These are phyloP conservation scores for Coluber constrictor DNA, from an alignment of 2,797 vertebrate genomes.

Conservation along the genomic window DNA sequence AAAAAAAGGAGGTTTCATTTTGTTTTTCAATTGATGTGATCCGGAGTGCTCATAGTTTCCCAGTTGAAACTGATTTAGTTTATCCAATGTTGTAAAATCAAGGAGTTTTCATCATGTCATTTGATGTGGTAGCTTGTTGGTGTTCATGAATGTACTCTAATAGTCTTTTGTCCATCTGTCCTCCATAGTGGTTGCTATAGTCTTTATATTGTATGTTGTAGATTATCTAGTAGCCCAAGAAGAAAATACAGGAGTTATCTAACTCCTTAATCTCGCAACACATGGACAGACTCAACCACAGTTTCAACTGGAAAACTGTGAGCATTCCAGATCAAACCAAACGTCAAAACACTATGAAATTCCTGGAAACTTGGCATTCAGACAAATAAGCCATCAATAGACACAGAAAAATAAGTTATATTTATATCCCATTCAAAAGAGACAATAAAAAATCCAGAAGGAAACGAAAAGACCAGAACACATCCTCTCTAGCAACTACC, in stretches of 20 bases:
- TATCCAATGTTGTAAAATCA: neutral
- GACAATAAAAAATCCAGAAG: neutral
- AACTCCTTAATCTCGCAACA: neutral
- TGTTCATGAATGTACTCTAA: neutral
- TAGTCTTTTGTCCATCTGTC: neutral
- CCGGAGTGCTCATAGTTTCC: neutral
- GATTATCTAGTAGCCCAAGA: neutral
- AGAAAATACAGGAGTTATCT: neutral
- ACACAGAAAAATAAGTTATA: neutral
- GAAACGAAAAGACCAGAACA: neutral
- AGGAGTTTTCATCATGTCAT: neutral
- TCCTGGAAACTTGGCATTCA: neutral
- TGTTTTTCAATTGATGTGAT: neutral
- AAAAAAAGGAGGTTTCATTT: neutral
- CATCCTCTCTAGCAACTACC: neutral
- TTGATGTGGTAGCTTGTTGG: neutral
- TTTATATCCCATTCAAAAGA: neutral
- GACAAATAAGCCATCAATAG: neutral
- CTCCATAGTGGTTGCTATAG: neutral
- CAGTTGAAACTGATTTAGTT: neutral
- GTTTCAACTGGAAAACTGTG: neutral
- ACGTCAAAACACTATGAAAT: neutral
- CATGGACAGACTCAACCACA: neutral
- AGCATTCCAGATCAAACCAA: neutral
- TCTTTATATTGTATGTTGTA: neutral